Conservation (phyloP, 2,113 vertebrate species). For the Tachuris rubrigastra region DNA sequence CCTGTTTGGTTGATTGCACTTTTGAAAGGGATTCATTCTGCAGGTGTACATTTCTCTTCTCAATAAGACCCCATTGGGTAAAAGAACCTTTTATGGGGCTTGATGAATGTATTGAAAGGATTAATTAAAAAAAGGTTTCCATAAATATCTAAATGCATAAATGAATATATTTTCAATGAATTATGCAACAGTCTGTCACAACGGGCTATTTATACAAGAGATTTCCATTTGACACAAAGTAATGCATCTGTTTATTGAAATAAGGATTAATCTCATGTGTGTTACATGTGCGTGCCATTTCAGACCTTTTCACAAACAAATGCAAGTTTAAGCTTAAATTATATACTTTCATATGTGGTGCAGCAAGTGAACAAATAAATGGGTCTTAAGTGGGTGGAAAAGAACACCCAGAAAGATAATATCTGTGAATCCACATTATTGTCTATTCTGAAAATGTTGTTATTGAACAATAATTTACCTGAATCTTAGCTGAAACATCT, state of each 20-base stretch:
- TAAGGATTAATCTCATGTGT: background rate
- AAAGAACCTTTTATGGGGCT: background rate
- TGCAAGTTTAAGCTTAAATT: background rate
- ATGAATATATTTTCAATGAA: background rate
- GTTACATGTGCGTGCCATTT: background rate
- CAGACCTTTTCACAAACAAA: background rate
- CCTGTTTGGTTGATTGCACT: background rate
- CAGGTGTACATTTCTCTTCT: background rate
- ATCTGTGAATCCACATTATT: background rate
- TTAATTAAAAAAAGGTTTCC: conserved; percentile 11
- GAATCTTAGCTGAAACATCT: background rate
- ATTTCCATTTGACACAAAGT: conserved; percentile 9
- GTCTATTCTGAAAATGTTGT: background rate
- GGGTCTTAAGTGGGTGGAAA: background rate
- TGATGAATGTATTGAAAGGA: background rate
- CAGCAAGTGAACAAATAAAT: background rate
- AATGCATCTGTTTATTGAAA: conserved; percentile 10
- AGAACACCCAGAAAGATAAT: background rate
- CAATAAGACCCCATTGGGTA: background rate
- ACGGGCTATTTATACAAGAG: conserved; percentile 9
- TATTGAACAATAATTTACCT: background rate
- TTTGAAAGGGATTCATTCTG: background rate
- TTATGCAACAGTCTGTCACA: conserved; percentile 23
- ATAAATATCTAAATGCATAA: conserved; percentile 27
- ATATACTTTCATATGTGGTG: background rate